Conservation (phyloP, 1,140 invertebrate species). For the Belonocnema kinseyi region DNA sequence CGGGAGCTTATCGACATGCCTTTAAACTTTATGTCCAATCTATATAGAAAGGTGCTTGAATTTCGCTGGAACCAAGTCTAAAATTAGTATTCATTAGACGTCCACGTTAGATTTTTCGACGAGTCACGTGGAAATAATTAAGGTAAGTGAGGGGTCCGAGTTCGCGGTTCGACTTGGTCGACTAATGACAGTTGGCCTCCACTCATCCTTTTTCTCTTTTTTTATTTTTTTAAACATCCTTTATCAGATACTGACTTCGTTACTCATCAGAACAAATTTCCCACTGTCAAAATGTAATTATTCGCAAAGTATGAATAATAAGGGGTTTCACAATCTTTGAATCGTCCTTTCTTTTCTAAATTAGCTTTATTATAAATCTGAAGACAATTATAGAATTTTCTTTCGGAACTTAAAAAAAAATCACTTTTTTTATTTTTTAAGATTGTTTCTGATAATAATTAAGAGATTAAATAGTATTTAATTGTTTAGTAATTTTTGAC, state of each 20-base stretch:
- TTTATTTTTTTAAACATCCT: slow-evolving; percentile 38
- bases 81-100: slow-evolving; percentile 71
- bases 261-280: slow-evolving; percentile 25
- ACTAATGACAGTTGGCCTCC: slow-evolving; percentile 61
- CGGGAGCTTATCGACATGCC: too few species aligned
- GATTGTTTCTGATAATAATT: too few species aligned
- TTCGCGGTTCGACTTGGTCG: slow-evolving; percentile 52
- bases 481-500: too few species aligned
- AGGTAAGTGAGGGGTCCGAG: slow-evolving; percentile 67
- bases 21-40: background rate
- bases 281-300: background rate
- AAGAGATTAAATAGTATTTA: too few species aligned
- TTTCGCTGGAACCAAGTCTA: slow-evolving; percentile 49
- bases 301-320: slow-evolving; percentile 11
- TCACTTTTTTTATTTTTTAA: too few species aligned
- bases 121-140: slow-evolving; percentile 75
- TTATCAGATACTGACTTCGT: slow-evolving; percentile 6
- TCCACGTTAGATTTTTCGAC: slow-evolving; percentile 67
- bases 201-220: slow-evolving; percentile 34
- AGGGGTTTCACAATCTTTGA: background rate
- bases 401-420: too few species aligned
- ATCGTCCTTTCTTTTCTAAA: background rate
- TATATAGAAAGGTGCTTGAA: slow-evolving; percentile 40
- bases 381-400: too few species aligned
- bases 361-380: too few species aligned